A percentile compares a stretch with the other conserved stretches of the same genome.
These are phyloP conservation scores for Acanthisitta chloris DNA, from an alignment of 2,113 vertebrate genomes.

Conservation along the genomic window DNA sequence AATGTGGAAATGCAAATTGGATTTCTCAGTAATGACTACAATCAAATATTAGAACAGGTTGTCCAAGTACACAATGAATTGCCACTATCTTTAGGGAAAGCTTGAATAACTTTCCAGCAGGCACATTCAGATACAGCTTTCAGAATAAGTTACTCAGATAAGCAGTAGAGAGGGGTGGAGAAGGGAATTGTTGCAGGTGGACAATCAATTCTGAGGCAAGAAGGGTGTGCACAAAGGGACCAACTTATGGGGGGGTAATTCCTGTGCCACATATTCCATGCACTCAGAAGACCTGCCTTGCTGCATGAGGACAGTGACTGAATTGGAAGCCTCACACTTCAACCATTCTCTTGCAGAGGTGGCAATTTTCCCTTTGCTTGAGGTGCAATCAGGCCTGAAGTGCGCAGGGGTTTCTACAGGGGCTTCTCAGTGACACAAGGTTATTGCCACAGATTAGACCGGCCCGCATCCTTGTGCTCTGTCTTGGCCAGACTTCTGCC, in stretches of 20 bases:
- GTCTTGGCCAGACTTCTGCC: neutral
- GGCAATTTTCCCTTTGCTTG: neutral
- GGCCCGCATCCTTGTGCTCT: neutral
- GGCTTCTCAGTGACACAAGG: neutral
- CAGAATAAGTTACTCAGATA: neutral
- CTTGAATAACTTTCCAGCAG: neutral
- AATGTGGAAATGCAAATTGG: neutral
- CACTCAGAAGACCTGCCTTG: neutral
- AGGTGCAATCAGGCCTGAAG: neutral
- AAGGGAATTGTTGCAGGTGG: neutral
- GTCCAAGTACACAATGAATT: neutral
- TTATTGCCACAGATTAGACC: neutral
- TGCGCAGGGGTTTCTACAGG: neutral
- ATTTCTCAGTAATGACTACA: neutral
- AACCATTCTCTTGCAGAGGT: neutral
- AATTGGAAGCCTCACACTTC: neutral
- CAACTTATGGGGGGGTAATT: neutral
- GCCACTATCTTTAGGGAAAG: neutral
- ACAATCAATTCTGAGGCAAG: neutral
- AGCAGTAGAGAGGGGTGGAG: neutral
- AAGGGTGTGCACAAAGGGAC: neutral
- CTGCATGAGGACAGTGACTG: neutral
- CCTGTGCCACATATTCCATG: accelerated
- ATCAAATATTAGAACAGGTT: neutral
- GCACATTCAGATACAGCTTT: neutral